Conservation (phyloP, 2,888 invertebrate species). For the Trichacis sp. region DNA sequence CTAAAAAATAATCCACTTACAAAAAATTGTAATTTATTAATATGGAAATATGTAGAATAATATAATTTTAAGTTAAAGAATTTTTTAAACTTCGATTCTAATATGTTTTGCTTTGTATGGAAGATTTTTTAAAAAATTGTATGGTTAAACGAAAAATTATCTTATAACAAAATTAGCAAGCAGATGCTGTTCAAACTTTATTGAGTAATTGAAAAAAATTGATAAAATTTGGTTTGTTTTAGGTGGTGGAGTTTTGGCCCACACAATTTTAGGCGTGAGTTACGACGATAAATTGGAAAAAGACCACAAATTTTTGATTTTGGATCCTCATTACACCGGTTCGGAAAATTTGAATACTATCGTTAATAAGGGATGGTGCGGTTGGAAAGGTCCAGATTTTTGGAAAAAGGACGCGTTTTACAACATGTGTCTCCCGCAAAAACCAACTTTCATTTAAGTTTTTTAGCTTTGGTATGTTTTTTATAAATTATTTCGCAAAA, state of each 20-base stretch:
- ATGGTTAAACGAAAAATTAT: no score
- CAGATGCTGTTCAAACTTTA: no score
- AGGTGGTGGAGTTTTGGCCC: slow-evolving; percentile 97
- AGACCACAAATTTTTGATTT: slow-evolving; percentile 89
- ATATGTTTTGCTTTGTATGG: not conserved
- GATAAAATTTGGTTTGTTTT: slow-evolving; percentile 19
- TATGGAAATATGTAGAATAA: no score
- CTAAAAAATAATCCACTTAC: no score
- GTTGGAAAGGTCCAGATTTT: slow-evolving; percentile 94
- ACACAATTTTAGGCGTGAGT: slow-evolving; percentile 96
- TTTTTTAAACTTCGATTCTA: not conserved
- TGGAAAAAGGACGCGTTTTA: slow-evolving; percentile 97
- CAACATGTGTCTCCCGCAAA: slow-evolving; percentile 94
- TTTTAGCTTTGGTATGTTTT: no score
- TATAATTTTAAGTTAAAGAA: no score
- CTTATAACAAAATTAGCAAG: no score
- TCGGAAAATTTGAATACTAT: slow-evolving; percentile 82
- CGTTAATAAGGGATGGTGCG: slow-evolving; percentile 93
- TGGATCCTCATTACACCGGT: slow-evolving; percentile 98
- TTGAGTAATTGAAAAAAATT: slow-evolving; percentile 1
- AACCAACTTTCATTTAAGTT: slow-evolving; percentile 66
- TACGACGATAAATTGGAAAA: slow-evolving; percentile 81
- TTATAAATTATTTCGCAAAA: no score
- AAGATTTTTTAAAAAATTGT: no score
- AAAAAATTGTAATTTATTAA: no score